A percentile compares a stretch with the other conserved stretches of the same genome.
phyloP scores from a whole-genome alignment of 1,140 invertebrate species.

The Micrasema longulum region DNA sequence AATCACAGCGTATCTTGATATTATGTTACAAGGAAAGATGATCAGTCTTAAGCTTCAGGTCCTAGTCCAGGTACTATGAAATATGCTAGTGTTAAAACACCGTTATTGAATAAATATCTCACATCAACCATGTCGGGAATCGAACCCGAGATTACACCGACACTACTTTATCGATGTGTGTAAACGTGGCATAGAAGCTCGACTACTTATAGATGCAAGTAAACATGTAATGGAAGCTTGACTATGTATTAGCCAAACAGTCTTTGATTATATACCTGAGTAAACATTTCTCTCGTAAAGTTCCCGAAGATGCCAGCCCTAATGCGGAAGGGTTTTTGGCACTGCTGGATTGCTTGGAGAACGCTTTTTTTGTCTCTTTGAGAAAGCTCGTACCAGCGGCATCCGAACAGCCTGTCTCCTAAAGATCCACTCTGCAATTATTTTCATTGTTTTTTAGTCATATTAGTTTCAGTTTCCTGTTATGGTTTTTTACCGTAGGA shows the following conservation, averaged over 20 bases:
- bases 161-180: not conserved
- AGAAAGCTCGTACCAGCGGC: constrained; percentile 40
- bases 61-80: no score
- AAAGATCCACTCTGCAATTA: constrained; percentile 41
- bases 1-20: no score
- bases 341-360: constrained; percentile 47
- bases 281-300: constrained; percentile 47
- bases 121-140: no score
- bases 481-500: no score
- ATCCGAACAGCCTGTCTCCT: constrained; percentile 34
- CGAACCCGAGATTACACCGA: not conserved
- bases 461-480: no score
- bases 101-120: no score
- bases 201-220: not conserved
- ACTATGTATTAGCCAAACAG: not conserved
- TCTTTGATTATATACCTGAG: no score
- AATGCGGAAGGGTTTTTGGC: constrained; percentile 43
- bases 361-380: constrained; percentile 40
- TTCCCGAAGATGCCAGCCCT: constrained; percentile 47
- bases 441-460: no score
- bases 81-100: no score
- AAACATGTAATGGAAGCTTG: not conserved
- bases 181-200: not conserved
- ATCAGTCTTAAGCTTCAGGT: no score
- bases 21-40: no score